phyloP scores from a whole-genome alignment of 2,888 invertebrate genomes.

The Pycnomerus fuliginosus region DNA sequence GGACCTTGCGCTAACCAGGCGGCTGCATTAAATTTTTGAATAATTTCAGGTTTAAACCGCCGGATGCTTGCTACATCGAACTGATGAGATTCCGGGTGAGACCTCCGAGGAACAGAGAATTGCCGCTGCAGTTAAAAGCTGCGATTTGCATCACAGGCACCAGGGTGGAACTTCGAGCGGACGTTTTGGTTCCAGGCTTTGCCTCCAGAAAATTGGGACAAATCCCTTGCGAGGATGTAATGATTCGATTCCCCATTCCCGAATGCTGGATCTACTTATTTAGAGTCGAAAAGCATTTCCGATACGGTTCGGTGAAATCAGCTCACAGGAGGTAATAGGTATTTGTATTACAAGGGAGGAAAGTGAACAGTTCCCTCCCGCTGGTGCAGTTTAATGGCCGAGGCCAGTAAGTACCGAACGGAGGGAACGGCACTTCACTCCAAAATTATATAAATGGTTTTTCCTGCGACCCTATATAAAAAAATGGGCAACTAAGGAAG shows the following conservation, averaged over 20 bases:
- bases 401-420: too few species aligned
- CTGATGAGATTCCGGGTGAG: conserved; percentile 92
- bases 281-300: conserved; percentile 96
- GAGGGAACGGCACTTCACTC: too few species aligned
- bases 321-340: conserved; percentile 67
- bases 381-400: too few species aligned
- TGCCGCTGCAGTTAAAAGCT: conserved; percentile 92
- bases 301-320: conserved; percentile 96
- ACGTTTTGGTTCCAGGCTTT: conserved; percentile 95
- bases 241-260: conserved; percentile 94
- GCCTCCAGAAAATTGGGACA: conserved; percentile 94
- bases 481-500: too few species aligned
- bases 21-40: conserved; percentile 1
- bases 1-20: too few species aligned
- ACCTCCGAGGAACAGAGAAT: conserved; percentile 93
- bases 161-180: conserved; percentile 88
- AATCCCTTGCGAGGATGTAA: conserved; percentile 96
- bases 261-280: conserved; percentile 99
- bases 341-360: too few species aligned
- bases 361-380: too few species aligned
- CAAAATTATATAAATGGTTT: too few species aligned
- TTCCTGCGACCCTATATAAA: too few species aligned
- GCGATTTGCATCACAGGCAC: conserved; percentile 85
- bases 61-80: conserved; percentile 97
- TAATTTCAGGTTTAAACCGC: conserved; percentile 80